Base-by-base conservation (phyloP, 2,888 invertebrate species). In the Oxyteleia sp. region DNA sequence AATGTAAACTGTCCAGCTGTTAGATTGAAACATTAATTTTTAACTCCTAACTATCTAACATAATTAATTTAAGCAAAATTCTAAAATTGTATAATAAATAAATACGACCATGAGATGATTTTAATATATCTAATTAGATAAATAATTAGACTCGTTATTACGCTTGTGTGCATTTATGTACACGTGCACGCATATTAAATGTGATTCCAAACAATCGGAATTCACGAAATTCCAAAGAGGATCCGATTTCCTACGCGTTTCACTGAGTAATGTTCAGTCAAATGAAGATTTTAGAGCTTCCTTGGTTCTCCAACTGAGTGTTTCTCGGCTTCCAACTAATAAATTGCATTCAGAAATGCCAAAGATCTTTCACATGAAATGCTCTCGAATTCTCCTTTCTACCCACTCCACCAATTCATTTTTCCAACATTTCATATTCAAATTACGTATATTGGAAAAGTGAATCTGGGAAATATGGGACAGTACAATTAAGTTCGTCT, bases 241-340 rank as follows among this genome's bases (percentile, higher is more conserved):
- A 81, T 81, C 81, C 74, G 81, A 81, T 74, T 81, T 68, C 29
- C 45, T 53, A 45, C 29, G 61, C 66, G 53, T 81, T 68, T 47
- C 61, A 68, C 53, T 68, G 53, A 74, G 61, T 81, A 68, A 81
- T 80, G 66, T 74, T 74, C 74, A 74, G 68, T 68, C 68, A 53
- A 74, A 81, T 81, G 81, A 81, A 74, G 68, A 81, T 72, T 81
- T 81, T 74, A 74, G 74, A 61, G 61, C 81, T 81, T 74, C 61
- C 61, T 74, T 51, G 66, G 68, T 66, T 74, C 66, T 43, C 53
- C 74, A 23, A 51, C 72, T 66, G 71, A 79, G 55, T 64, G 51
- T 79, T 79, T 71, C 69, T 57, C 55, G 51, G 59, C 55, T 79
- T 71, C 51, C 64, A 38, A 61, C 66, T 74, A 81, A 81, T 81